phyloP scores from a whole-genome alignment of 2,888 invertebrate species.

The Serripes groenlandicus region DNA sequence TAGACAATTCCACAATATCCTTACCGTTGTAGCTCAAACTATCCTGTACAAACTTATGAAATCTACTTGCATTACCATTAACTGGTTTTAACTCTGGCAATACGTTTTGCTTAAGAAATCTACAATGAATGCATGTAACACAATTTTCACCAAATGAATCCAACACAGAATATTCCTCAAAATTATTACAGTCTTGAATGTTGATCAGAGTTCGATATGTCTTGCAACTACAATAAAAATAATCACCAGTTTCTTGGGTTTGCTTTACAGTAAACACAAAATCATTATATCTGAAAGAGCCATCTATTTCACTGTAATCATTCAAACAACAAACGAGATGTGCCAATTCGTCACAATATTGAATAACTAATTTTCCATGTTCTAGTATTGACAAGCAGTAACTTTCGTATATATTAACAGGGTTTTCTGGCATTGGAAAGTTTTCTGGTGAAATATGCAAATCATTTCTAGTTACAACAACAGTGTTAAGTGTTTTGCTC shows the following conservation, averaged over 20 bases:
- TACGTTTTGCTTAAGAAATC: neutral
- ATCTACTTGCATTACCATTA: neutral
- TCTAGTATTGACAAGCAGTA: neutral
- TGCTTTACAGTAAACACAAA: neutral
- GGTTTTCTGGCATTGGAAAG: neutral
- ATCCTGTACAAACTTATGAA: no score
- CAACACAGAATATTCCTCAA: neutral
- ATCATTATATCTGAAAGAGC: neutral
- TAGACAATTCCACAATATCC: no score
- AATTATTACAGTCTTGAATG: neutral
- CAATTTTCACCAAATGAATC: neutral
- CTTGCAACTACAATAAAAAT: neutral
- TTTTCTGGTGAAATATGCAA: no score
- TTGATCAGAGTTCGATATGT: neutral
- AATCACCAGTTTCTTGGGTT: neutral
- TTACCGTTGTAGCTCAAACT: no score
- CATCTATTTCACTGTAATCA: constrained; percentile 5
- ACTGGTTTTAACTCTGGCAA: neutral
- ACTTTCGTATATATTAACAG: neutral
- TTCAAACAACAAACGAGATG: neutral
- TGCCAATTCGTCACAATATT: neutral
- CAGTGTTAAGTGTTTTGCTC: no score
- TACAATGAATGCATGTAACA: constrained; percentile 7
- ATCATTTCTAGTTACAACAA: no score
- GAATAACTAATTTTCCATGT: neutral